Evolutionary conservation across 2,888 invertebrate species (phyloP).

Genomic region (Drosophila tanythrix): DNA sequence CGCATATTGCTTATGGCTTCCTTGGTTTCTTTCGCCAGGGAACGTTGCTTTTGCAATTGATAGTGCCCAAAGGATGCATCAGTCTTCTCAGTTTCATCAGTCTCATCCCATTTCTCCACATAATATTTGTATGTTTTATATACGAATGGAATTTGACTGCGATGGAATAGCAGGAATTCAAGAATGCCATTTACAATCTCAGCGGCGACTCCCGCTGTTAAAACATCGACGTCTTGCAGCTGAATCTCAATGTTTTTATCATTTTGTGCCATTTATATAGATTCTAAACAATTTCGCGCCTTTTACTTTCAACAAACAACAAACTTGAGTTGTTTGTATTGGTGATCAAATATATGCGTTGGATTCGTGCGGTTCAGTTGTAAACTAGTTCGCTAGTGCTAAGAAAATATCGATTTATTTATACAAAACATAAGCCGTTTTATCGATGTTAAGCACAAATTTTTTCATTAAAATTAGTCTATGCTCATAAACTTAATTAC

Average conservation of each 20-base stretch:
- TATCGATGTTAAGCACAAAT: slow-evolving; percentile 5
- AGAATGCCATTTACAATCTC: slow-evolving; percentile 79
- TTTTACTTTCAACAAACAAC: slow-evolving; percentile 34
- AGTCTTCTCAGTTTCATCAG: slow-evolving; percentile 12
- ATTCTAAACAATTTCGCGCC: slow-evolving; percentile 48
- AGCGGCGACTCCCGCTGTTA: slow-evolving; percentile 75
- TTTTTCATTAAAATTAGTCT: neutral
- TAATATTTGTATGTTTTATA: slow-evolving; percentile 83
- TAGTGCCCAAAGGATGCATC: slow-evolving; percentile 56
- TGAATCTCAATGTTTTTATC: slow-evolving; percentile 70
- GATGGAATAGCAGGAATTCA: slow-evolving; percentile 82
- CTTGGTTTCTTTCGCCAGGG: slow-evolving; percentile 77
- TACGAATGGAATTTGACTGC: slow-evolving; percentile 84
- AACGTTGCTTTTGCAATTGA: slow-evolving; percentile 75
- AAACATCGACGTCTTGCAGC: slow-evolving; percentile 77
- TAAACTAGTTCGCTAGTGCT: neutral
- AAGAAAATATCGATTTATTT: slow-evolving; percentile 16
- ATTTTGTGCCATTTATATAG: slow-evolving; percentile 50
- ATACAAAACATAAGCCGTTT: neutral
- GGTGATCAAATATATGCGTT: neutral
- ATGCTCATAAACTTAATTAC: neutral
- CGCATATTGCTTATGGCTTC: slow-evolving; percentile 78
- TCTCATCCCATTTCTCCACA: slow-evolving; percentile 77
- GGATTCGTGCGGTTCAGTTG: neutral
- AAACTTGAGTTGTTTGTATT: slow-evolving; percentile 26